phyloP scores from a whole-genome alignment of 2,888 invertebrate species.

The Lithophane ornitopus region DNA sequence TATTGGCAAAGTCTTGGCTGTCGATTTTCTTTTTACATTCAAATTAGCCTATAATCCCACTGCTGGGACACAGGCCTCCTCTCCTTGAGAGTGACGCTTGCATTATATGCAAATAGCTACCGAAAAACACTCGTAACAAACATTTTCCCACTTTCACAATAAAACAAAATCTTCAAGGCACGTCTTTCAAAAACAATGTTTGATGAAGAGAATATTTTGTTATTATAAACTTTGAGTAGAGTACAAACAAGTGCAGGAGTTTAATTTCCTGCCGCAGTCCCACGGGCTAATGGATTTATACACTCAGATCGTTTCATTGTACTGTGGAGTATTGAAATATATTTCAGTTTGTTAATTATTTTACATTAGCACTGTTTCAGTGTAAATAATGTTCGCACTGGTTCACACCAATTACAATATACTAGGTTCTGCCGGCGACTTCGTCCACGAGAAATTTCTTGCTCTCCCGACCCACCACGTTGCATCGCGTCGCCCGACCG shows the following conservation, averaged over 20 bases:
- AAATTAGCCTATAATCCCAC: too few relatives aligned
- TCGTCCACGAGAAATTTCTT: not conserved
- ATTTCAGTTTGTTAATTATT: conserved; percentile 36
- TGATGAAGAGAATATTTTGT: conserved; percentile 7
- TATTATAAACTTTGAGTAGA: conserved; percentile 27
- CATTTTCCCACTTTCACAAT: not conserved
- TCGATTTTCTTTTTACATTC: too few relatives aligned
- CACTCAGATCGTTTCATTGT: conserved; percentile 31
- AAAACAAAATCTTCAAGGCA: not conserved
- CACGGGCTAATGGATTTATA: conserved; percentile 44
- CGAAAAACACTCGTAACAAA: too few relatives aligned
- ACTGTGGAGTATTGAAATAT: conserved; percentile 27
- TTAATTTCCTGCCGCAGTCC: conserved; percentile 57
- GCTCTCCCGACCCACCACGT: not conserved
- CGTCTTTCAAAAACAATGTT: not conserved
- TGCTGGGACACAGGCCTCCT: too few relatives aligned
- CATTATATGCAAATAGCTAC: too few relatives aligned
- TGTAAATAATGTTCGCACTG: conserved; percentile 6
- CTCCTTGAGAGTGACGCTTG: too few relatives aligned
- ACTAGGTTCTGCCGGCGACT: not conserved
- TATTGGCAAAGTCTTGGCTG: too few relatives aligned
- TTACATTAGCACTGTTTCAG: conserved; percentile 13
- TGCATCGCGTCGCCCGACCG: not conserved
- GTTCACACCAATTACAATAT: not conserved
- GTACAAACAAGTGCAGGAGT: conserved; percentile 33